A percentile compares a stretch with the other conserved stretches of the same genome.
Conservation (phyloP, 92 coral and sea anemone genomes). For the Epizoanthus fatuus region DNA sequence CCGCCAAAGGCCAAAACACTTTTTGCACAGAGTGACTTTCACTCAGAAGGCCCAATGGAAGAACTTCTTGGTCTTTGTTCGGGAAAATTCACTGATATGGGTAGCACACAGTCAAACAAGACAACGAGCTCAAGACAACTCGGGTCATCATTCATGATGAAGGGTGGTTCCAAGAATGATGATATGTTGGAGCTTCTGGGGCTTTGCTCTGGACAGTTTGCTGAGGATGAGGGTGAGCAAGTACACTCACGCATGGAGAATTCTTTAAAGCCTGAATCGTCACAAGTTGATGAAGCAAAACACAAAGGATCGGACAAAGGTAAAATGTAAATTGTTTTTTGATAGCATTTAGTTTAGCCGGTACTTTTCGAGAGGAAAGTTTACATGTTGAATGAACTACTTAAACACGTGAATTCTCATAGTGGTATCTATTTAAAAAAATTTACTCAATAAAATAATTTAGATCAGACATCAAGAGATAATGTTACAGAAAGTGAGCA, state of each 20-base stretch:
- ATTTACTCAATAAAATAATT: too few species aligned
- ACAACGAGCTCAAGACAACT: constrained; percentile 1
- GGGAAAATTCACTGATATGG: constrained; percentile 80
- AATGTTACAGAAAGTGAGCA: not conserved
- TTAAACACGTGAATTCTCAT: too few species aligned
- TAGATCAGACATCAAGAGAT: not conserved
- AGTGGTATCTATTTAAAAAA: too few species aligned
- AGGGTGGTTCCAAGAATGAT: constrained; percentile 32
- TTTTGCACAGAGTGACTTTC: constrained; percentile 32
- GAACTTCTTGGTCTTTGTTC: constrained; percentile 96
- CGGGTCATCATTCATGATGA: not conserved
- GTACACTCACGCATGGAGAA: not conserved
- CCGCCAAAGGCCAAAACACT: constrained; percentile 57
- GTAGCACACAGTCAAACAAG: constrained; percentile 18
- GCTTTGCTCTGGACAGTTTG: constrained; percentile 80
- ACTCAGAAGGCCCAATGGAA: constrained; percentile 72
- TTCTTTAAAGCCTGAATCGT: not conserved
- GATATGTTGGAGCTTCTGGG: constrained; percentile 84
- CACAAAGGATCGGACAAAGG: too few species aligned
- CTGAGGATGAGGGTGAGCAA: not conserved
- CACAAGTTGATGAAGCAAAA: too few species aligned
- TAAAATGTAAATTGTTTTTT: too few species aligned
- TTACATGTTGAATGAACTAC: too few species aligned
- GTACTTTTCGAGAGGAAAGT: too few species aligned
- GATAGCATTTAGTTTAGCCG: too few species aligned